Conservation (phyloP, 2,113 vertebrate genomes). For the Poecilia latipinna region DNA sequence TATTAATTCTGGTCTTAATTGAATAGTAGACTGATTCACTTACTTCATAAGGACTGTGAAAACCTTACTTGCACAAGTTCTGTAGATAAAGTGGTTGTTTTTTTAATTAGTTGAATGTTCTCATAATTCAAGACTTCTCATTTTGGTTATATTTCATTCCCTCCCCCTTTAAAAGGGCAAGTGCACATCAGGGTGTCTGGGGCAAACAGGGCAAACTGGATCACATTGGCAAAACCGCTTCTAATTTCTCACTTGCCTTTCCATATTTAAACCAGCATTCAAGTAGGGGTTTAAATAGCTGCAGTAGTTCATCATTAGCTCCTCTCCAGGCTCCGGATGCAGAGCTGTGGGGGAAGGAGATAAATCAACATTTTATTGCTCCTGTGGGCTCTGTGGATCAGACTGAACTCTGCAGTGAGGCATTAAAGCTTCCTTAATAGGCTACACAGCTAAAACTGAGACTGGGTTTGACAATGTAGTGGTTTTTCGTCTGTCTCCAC, state of each 20-base stretch:
- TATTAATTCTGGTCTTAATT: not conserved
- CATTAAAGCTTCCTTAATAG: slow-evolving; percentile 76
- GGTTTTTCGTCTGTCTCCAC: slow-evolving; percentile 33
- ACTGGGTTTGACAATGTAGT: slow-evolving; percentile 55
- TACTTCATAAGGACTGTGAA: not conserved
- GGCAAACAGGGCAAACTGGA: slow-evolving; percentile 19
- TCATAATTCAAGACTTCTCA: slow-evolving; percentile 2
- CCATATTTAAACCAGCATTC: slow-evolving; percentile 74
- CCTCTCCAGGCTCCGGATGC: slow-evolving; percentile 65
- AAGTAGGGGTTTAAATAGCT: slow-evolving; percentile 74
- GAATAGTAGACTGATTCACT: not conserved
- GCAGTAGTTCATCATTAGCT: slow-evolving; percentile 75
- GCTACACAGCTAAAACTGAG: slow-evolving; percentile 62
- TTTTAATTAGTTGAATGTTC: slow-evolving; percentile 13
- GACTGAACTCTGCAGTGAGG: slow-evolving; percentile 63
- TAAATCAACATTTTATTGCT: slow-evolving; percentile 80
- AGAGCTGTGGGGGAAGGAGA: slow-evolving; percentile 59
- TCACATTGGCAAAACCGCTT: slow-evolving; percentile 46
- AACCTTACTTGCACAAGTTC: slow-evolving; percentile 23
- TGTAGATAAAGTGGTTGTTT: slow-evolving; percentile 4
- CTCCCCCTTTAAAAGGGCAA: slow-evolving; percentile 8
- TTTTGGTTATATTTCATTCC: not conserved
- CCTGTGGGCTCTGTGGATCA: slow-evolving; percentile 74
- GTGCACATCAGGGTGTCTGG: slow-evolving; percentile 21
- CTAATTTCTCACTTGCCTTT: slow-evolving; percentile 58